Base-by-base conservation (phyloP, 2,888 invertebrate genomes). In the Sussaba pulchella region DNA sequence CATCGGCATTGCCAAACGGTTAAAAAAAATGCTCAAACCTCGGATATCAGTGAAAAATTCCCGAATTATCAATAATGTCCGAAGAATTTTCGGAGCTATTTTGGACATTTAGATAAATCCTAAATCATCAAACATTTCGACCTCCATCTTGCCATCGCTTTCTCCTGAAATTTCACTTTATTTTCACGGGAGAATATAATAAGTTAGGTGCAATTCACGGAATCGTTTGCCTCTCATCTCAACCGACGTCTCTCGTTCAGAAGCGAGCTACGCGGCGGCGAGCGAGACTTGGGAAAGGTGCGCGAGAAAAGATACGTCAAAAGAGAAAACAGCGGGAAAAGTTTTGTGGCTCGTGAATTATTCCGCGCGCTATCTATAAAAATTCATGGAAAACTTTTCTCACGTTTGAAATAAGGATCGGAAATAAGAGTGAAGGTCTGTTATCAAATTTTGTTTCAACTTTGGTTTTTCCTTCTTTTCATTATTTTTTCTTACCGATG, bases 381-480 rank as follows among this genome's bases (percentile, higher is more conserved):
- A 77, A 77, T 81, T 64, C 73, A 64, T 70, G 74, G 41, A 67
- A 57, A 77, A 71, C 66, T 74, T 74, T 73, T 64, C 54, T 6
- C 67, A 63, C 45, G 52, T 12, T 21, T 39, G 41, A n/a, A 21
- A 12, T 39, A 14, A 21, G 12, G 61, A 41, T 41, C 39, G n/a
- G 10, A 61, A 12, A 36, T 39, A 39, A 21, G 36, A 61, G 61
- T 5, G n/a, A 57, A 14, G 57, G 41, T 61, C 36, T 61, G 39
- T 41, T 61, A 39, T n/a, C 19, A 61, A 39, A 39, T 41, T 41
- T 61, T 36, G 57, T 31, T 31, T 57, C n/a, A 54, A 57, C 57
- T 14, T 57, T 31, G 14, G 10, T 31, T 31, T 31, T 31, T 31
- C 6, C 2, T 5, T 31, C 6, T 31, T 3, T 12, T 31, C 5